Conservation (phyloP, 1,140 invertebrate genomes). For the Drosophila navojoa region DNA sequence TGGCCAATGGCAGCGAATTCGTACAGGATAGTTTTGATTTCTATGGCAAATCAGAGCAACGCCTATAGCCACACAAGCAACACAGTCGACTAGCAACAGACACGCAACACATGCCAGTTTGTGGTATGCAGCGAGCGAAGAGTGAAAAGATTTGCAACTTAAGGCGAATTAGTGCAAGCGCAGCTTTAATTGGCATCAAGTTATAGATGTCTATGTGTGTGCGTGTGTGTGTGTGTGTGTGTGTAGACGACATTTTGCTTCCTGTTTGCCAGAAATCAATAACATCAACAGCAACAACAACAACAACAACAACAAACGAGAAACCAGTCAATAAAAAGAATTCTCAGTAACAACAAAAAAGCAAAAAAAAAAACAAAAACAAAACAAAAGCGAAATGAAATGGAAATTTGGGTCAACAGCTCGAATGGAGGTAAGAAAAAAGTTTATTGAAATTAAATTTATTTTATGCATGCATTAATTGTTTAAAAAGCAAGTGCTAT, state of each 20-base stretch:
- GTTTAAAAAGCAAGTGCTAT: conserved; percentile 1
- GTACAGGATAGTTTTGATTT: conserved; percentile 69
- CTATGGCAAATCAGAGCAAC: conserved; percentile 52
- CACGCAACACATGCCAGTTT: conserved; percentile 68
- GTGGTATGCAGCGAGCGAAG: conserved; percentile 51
- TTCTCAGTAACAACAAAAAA: conserved; percentile 18
- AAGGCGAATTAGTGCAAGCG: conserved; percentile 75
- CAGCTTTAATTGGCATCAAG: conserved; percentile 61
- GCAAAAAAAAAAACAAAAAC: neutral
- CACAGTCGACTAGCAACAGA: conserved; percentile 24
- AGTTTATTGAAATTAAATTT: conserved; percentile 15
- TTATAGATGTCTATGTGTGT: conserved; percentile 2
- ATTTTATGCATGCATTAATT: conserved; percentile 6
- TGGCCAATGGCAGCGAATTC: conserved; percentile 48
- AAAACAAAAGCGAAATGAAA: conserved; percentile 47
- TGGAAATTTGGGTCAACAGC: conserved; percentile 62
- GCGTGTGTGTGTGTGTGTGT: neutral
- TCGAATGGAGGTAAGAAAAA: conserved; percentile 13
- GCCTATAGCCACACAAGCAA: conserved; percentile 22
- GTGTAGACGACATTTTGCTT: conserved; percentile 24
- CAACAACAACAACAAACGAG: conserved; percentile 3
- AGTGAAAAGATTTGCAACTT: conserved; percentile 65
- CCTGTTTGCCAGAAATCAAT: conserved; percentile 23
- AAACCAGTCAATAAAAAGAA: conserved; percentile 29
- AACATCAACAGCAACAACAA: conserved; percentile 2